These are phyloP conservation scores for Craseonycteris thonglongyai DNA, from an alignment of 2,113 vertebrate species.

Conservation along the genomic window DNA sequence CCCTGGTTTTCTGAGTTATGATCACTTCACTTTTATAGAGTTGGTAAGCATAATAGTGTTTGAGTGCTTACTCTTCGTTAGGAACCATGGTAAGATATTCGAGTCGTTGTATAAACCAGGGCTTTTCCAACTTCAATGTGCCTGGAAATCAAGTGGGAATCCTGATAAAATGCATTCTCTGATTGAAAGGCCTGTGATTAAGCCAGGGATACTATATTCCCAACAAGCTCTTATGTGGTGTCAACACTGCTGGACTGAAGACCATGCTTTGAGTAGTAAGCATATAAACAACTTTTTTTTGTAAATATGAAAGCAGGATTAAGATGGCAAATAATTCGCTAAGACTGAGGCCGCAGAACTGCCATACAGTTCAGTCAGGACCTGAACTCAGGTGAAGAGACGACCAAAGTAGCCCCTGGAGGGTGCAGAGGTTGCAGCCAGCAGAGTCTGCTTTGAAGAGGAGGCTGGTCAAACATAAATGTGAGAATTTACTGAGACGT, in stretches of 20 bases:
- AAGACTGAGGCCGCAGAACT: neutral
- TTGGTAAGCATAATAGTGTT: neutral
- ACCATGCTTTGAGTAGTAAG: neutral
- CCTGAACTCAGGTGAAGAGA: neutral
- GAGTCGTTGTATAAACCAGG: neutral
- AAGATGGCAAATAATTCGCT: neutral
- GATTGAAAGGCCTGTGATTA: neutral
- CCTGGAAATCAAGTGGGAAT: neutral
- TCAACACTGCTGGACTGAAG: no score
- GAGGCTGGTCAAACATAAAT: neutral
- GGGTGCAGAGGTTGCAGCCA: neutral
- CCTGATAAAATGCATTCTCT: neutral
- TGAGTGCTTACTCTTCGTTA: neutral
- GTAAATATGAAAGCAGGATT: neutral
- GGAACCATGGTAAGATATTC: neutral
- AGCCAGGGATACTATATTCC: neutral
- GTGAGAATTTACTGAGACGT: neutral
- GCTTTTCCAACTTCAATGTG: neutral
- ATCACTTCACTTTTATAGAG: neutral
- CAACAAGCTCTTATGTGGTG: neutral
- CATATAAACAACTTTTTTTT: neutral
- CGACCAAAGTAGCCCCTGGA: neutral
- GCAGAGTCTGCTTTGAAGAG: neutral
- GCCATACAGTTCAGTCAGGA: neutral
- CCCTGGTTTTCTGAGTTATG: neutral